Base-by-base conservation (phyloP, 2,888 invertebrate species). In the Latheticus oryzae region DNA sequence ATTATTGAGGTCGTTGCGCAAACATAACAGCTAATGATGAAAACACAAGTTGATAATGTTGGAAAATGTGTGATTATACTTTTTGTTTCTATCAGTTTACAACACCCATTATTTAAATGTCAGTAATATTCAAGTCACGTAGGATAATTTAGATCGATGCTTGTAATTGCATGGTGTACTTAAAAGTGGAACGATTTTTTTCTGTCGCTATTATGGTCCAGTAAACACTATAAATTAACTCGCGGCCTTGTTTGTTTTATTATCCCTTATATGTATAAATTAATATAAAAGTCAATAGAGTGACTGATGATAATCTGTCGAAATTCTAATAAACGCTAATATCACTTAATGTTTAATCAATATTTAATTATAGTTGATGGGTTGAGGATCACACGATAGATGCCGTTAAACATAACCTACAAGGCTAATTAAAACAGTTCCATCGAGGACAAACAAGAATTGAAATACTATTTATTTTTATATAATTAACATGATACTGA, bases 211-310 rank as follows among this genome's bases (percentile, higher is more conserved):
- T 61, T 54, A 55, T 51, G 58, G 58, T 58, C 60, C 58, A 63
- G 60, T 50, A 60, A 63, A 58, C 53, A 58, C 45, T 17, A 51
- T 55, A 62, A 63, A 63, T 63, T 59, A 55, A 59, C 52, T 59
- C 54, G 48, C 45, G 61, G 48, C 63, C 61, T 63, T 63, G 63
- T 63, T 59, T 61, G 59, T 63, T 61, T 56, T 60, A 59, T 59
- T 63, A 61, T 63, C 61, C 51, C 56, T n/a, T n/a, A n/a, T n/a
- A n/a, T 50, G 47, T 57, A 61, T 61, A 59, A 61, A 63, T 63
- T 61, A 59, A 63, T 59, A 61, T 45, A 24, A 43, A 50, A 50
- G 60, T 57, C 60, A 61, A 63, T 61, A 59, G 56, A 57, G 42
- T 47, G 35, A 17, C 23, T 38, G 19, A 45, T 51, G 61, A 61